Evolutionary conservation across 2,888 invertebrate species (phyloP), one percentile per base, ranked within the genome.

Genomic region (Drosophila ezoana): DNA sequence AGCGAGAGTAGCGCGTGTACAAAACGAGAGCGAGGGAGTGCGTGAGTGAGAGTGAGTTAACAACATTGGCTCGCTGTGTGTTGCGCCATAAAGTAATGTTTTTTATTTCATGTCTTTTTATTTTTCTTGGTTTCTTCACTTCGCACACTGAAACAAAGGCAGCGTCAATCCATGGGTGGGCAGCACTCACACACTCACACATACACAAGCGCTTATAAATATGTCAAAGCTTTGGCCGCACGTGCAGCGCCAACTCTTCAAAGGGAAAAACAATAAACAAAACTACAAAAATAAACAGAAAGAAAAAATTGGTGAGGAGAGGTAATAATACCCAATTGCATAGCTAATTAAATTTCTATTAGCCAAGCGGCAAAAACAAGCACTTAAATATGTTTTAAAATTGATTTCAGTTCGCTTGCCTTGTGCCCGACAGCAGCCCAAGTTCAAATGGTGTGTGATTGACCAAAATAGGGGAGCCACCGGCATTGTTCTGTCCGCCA

Each of bases 81-180:
- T n/a, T n/a, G n/a, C n/a, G n/a, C n/a, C n/a, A n/a, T n/a, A n/a
- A n/a, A n/a, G n/a, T n/a, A n/a, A n/a, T n/a, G n/a, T n/a, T n/a
- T n/a, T 78, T 76, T 78, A 76, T 73, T 78, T 74, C 58, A 54
- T 76, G 71, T 78, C 78, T 70, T 77, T 74, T 72, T 77, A 61
- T 78, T 76, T 73, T 60, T 47, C 57, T 76, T 77, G 76, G 76
- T 75, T 77, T 77, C 76, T 77, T 77, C 76, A 77, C 67, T 78
- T 78, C 59, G 41, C 58, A 52, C 75, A 60, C 18, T 20, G 59
- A 66, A 33, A 48, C 57, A 43, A 9, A 32, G 41, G 18, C 66
- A 67, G 48, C 57, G 67, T 58, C 72, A 67, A 60, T 40, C 43
- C 38, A 53, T 76, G 68, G 68, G 75, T 77, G 73, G 77, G 77